Percentiles rank a stretch among this genome's conserved stretches.
Conservation (phyloP, 2,113 vertebrate genomes). For the Melospiza georgiana region DNA sequence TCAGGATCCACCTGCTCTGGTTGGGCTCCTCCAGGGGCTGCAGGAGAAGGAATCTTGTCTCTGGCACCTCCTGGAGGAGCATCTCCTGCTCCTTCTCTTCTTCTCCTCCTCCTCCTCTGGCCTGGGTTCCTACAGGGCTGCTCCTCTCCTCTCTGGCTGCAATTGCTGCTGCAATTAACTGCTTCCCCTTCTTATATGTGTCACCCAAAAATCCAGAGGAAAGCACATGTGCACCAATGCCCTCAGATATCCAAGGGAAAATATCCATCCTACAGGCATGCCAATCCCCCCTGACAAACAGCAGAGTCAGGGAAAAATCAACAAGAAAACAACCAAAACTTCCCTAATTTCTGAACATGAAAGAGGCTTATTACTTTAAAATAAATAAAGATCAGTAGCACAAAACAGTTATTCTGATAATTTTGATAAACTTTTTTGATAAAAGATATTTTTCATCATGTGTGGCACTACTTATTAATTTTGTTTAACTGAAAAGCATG, state of each 20-base stretch:
- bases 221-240: too few relatives aligned
- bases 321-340: neutral
- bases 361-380: neutral
- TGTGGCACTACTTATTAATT: neutral
- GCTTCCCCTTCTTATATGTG: rapidly evolving
- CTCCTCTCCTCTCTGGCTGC: neutral
- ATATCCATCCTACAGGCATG: rapidly evolving
- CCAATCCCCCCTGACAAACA: neutral
- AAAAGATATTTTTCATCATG: neutral
- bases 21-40: neutral
- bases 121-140: neutral
- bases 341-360: neutral
- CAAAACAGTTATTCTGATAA: neutral
- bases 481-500: neutral
- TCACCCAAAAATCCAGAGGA: neutral
- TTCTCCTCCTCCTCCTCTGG: neutral
- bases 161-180: neutral
- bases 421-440: neutral
- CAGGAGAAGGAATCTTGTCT: neutral
- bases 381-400: neutral
- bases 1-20: neutral
- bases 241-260: neutral
- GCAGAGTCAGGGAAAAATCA: neutral
- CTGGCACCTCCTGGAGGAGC: neutral
- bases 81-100: neutral